These are phyloP conservation scores for Cyanoderma ruficeps DNA, from an alignment of 2,113 vertebrate species.

Conservation along the genomic window DNA sequence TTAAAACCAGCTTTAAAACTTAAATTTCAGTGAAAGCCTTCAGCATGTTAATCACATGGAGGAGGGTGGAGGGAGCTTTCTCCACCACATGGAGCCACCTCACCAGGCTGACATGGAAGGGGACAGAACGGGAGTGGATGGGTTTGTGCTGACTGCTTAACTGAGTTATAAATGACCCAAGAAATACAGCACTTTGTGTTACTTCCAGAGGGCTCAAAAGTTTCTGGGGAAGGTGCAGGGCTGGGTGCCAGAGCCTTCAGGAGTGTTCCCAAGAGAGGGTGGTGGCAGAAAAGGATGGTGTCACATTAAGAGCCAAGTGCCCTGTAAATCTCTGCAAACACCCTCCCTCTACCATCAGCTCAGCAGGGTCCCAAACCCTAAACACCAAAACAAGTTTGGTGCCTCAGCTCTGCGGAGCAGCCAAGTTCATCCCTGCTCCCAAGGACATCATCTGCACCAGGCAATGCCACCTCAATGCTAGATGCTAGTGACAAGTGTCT, in stretches of 20 bases:
- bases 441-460: background rate
- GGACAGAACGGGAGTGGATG: background rate
- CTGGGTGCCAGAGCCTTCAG: background rate
- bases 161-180: background rate
- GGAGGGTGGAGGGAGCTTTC: background rate
- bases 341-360: background rate
- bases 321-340: background rate
- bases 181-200: background rate
- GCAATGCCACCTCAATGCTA: background rate
- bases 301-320: background rate
- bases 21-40: background rate
- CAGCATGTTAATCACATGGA: rapidly evolving
- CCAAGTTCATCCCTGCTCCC: background rate
- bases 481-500: background rate
- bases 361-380: background rate
- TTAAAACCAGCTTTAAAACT: background rate
- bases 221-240: background rate
- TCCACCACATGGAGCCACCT: background rate
- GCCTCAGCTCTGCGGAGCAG: rapidly evolving
- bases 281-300: background rate
- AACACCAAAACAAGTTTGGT: background rate
- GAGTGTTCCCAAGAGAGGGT: background rate
- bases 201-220: background rate
- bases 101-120: background rate
- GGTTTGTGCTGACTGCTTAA: background rate